Conservation (phyloP, 2,888 invertebrate genomes). For the Gymnosoma rotundatum region DNA sequence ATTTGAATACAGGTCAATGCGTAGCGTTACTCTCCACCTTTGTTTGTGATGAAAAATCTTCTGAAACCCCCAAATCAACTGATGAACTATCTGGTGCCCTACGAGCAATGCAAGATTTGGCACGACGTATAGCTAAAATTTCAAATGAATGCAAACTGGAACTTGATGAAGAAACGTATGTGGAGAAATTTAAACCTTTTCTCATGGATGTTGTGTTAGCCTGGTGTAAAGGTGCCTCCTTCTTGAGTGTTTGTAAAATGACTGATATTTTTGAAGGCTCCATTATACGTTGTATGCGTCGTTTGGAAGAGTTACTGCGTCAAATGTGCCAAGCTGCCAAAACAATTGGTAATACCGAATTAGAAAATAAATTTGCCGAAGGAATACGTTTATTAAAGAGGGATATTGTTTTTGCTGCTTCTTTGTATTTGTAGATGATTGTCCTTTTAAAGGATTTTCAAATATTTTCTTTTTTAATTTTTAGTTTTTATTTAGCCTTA, state of each 20-base stretch:
- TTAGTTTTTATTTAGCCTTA: slow-evolving; percentile 23
- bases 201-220: slow-evolving; percentile 98
- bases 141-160: slow-evolving; percentile 92
- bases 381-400: slow-evolving; percentile 95
- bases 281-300: slow-evolving; percentile 93
- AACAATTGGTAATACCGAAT: slow-evolving; percentile 96
- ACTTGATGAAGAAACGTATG: slow-evolving; percentile 94
- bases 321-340: slow-evolving; percentile 98
- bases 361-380: slow-evolving; percentile 97
- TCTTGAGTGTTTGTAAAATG: slow-evolving; percentile 96
- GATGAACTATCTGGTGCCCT: slow-evolving; percentile 94
- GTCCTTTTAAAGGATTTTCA: slow-evolving; percentile 21
- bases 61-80: slow-evolving; percentile 88
- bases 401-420: slow-evolving; percentile 99
- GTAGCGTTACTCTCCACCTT: slow-evolving; percentile 94
- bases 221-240: slow-evolving; percentile 97
- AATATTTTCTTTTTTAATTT: background rate
- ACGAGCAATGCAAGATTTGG: slow-evolving; percentile 96
- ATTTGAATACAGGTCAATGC: slow-evolving; percentile 90
- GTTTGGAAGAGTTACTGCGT: slow-evolving; percentile 96
- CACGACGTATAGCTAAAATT: slow-evolving; percentile 94
- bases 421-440: slow-evolving; percentile 89
- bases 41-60: slow-evolving; percentile 95
- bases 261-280: slow-evolving; percentile 97
- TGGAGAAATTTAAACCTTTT: slow-evolving; percentile 95